Percentiles rank a stretch among this genome's conserved stretches.
Evolutionary conservation across 1,140 invertebrate genomes (phyloP).

Genomic region (Formica exsecta): DNA sequence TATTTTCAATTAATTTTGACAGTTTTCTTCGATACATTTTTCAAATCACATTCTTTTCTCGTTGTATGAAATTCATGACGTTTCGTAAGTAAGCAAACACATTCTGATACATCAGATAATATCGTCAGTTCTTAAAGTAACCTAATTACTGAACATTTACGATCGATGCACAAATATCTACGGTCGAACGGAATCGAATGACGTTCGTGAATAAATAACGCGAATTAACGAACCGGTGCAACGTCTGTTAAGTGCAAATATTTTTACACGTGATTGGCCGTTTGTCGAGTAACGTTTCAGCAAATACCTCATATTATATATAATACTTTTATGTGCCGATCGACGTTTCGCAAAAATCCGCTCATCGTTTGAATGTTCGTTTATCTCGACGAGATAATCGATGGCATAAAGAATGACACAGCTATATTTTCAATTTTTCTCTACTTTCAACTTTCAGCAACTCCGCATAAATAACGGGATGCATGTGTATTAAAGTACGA

Average conservation of each 20-base stretch:
- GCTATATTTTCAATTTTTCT: constrained; percentile 7
- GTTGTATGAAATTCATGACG: constrained; percentile 4
- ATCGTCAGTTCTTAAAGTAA: constrained; percentile 1
- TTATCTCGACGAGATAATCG: constrained; percentile 40
- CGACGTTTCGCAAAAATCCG: background rate
- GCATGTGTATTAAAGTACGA: background rate
- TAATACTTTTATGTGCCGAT: background rate
- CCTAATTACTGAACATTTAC: background rate
- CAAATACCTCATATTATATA: background rate
- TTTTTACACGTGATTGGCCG: background rate
- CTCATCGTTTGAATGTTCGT: background rate
- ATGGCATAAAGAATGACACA: background rate
- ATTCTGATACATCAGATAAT: constrained; percentile 28
- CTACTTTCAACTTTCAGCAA: background rate
- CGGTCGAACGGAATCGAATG: background rate
- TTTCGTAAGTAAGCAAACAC: constrained; percentile 23
- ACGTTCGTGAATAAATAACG: constrained; percentile 32
- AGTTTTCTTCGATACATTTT: background rate
- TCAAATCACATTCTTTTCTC: constrained; percentile 23
- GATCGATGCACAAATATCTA: constrained; percentile 22
- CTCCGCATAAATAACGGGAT: background rate
- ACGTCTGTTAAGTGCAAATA: background rate
- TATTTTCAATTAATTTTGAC: background rate
- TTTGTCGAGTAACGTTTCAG: constrained; percentile 4
- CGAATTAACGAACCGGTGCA: constrained; percentile 28